These are phyloP conservation scores for Haplotaxodon microlepis DNA, from an alignment of 2,113 vertebrate species.

Conservation along the genomic window DNA sequence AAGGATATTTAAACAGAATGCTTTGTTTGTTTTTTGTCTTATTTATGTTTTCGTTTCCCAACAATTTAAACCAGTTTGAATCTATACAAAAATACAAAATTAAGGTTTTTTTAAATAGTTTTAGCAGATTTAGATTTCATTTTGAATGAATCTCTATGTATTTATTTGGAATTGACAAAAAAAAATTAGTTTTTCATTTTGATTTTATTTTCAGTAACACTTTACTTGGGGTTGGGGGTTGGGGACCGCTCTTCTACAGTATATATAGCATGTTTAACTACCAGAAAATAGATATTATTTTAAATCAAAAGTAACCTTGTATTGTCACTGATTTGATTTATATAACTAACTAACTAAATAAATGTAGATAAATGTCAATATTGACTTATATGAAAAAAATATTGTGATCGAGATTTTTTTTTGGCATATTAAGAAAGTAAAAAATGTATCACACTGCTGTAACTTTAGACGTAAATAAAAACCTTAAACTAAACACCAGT, in stretches of 20 bases:
- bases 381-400: background rate
- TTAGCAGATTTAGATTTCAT: background rate
- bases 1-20: background rate
- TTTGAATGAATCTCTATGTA: background rate
- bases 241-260: background rate
- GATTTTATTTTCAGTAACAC: background rate
- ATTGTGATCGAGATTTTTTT: background rate
- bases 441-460: background rate
- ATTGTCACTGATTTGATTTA: background rate
- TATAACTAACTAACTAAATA: background rate
- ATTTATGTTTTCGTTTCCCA: background rate
- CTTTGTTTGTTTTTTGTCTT: background rate
- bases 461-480: background rate
- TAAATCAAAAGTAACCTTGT: background rate
- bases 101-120: fast-evolving
- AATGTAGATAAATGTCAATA: background rate
- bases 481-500: background rate
- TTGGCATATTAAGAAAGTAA: background rate
- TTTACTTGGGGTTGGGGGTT: background rate
- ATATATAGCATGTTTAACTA: background rate
- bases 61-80: background rate
- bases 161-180: background rate
- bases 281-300: background rate
- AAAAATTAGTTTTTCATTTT: background rate
- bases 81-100: background rate